Evolutionary conservation across 2,113 vertebrate genomes (phyloP).

Genomic region (Burhinus bistriatus): DNA sequence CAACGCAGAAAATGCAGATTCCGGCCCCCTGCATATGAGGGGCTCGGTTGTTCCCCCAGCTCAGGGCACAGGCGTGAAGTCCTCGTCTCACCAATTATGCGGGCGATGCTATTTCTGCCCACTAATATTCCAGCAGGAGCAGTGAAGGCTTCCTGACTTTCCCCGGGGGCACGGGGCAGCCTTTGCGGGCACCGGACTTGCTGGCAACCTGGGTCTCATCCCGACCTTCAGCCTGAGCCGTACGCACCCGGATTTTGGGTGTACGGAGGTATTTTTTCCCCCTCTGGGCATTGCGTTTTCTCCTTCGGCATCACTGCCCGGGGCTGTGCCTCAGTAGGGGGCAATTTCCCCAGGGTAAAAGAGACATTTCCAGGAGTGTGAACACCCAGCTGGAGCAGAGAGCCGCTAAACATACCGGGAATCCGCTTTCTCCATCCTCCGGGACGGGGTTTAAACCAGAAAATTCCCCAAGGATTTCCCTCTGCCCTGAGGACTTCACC

Average conservation of each 20-base stretch:
- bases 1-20: not conserved
- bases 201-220: not conserved
- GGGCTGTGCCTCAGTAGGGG: accelerated
- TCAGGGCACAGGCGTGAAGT: not conserved
- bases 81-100: not conserved
- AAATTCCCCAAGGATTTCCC: not conserved
- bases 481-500: not conserved
- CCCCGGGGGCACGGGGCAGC: accelerated
- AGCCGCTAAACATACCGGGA: not conserved
- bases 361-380: not conserved
- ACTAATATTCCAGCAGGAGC: not conserved
- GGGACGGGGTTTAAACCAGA: not conserved
- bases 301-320: not conserved
- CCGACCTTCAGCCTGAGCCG: not conserved
- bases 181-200: not conserved
- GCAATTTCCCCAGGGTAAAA: not conserved
- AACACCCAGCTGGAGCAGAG: accelerated
- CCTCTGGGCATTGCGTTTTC: not conserved
- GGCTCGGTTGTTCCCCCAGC: not conserved
- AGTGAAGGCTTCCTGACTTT: not conserved
- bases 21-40: not conserved
- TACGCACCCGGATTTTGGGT: accelerated
- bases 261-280: not conserved
- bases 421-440: not conserved
- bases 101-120: not conserved